Base-by-base conservation (phyloP, 2,797 vertebrate genomes). In the Sebastes iracundus region DNA sequence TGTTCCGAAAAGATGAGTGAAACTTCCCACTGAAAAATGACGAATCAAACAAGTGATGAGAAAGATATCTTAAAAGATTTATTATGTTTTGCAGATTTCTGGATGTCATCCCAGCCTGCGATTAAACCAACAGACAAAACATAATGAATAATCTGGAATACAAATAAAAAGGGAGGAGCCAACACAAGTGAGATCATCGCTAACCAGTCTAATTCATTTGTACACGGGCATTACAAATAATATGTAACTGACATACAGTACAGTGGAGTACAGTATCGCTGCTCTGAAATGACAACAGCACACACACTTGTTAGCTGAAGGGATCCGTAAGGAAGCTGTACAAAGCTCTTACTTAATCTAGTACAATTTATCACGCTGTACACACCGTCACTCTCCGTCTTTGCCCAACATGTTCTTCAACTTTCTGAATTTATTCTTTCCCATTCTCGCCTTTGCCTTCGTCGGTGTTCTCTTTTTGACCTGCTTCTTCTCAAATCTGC, bases 371-470 rank as follows among this genome's bases (percentile, higher is more conserved):
- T 84, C 60, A 74, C 25, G 63, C 46, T 66, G 63, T 76, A 60
- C 73, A 87, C 58, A 38, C 16, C 33, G 2, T 87, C 75, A 92
- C 25, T 86, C 25, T 30, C 2, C n/a, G 0, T 88, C 56, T 38
- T 92, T 88, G 65, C 76, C 27, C 70, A 94, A 33, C 85, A 95
- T 66, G 10, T 60, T 35, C 89, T 92, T 96, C 88, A 95, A 68
- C 79, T 95, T 94, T 32, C 56, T 93, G 82, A 96, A 95, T 86
- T 90, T 95, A 81, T 96, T 96, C 84, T 95, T 96, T 56, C 95
- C 95, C 23, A 95, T 90, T 87, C 93, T 93, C 2, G 88, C 87
- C 42, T 89, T 94, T 32, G 80, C 85, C 28, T 89, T 92, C 63
- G 76, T 73, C 20, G 80, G 70, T 2, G 74, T 75, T 13, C 25